Evolutionary conservation across 2,797 vertebrate genomes (phyloP).

Genomic region (Myiothlypis chrysogaster): DNA sequence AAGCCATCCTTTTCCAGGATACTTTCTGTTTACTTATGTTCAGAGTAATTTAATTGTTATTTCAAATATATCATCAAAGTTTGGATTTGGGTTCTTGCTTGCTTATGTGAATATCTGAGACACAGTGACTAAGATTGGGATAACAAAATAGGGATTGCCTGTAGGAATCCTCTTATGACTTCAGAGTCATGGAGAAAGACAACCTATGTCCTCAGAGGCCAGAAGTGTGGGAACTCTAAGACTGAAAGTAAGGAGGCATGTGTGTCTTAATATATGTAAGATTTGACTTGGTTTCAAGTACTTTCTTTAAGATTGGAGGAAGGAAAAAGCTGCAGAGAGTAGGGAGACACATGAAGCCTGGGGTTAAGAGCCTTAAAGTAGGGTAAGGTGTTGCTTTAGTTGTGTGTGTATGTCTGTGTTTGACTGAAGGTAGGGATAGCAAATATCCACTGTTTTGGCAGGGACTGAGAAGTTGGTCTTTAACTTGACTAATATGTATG

Average conservation of each 20-base stretch:
- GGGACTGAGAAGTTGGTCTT: neutral
- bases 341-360: neutral
- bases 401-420: neutral
- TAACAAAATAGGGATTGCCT: neutral
- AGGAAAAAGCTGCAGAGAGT: neutral
- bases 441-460: neutral
- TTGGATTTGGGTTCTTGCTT: neutral
- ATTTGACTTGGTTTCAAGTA: neutral
- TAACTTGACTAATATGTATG: neutral
- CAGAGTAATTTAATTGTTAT: neutral
- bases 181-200: neutral
- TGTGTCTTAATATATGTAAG: neutral
- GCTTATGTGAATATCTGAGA: neutral
- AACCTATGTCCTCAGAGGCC: neutral
- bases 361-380: neutral
- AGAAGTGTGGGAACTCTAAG: neutral
- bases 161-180: neutral
- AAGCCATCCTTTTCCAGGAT: neutral
- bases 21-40: neutral
- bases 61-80: neutral
- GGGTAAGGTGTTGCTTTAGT: neutral
- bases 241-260: neutral
- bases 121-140: neutral
- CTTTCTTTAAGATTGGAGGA: neutral
- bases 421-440: neutral